Evolutionary conservation across 2,797 vertebrate genomes (phyloP).

Genomic region (Crocidura indochinensis): DNA sequence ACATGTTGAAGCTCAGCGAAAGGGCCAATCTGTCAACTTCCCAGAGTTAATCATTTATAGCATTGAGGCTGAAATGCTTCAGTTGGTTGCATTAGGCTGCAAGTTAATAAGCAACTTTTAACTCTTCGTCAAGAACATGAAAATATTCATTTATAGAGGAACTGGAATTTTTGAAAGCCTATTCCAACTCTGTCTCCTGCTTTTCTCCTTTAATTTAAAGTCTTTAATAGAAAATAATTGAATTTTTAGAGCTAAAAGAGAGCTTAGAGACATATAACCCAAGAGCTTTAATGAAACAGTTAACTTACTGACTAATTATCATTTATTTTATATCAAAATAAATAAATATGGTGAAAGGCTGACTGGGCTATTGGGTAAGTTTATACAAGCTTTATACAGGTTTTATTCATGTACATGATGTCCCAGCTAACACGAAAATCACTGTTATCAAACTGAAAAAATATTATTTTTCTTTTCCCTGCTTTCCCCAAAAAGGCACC

Average conservation of each 20-base stretch:
- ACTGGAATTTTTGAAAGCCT: neutral
- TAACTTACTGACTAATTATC: neutral
- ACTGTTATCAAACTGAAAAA: neutral
- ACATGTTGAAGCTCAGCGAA: slow-evolving; percentile 11
- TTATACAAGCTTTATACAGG: neutral
- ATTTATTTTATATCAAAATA: slow-evolving; percentile 6
- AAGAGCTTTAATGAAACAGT: neutral
- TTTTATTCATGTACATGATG: neutral
- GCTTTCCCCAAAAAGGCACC: neutral
- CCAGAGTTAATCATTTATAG: slow-evolving; percentile 2
- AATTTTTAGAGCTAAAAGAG: slow-evolving; percentile 20
- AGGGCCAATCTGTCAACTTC: neutral
- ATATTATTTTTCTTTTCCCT: neutral
- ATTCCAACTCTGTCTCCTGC: neutral
- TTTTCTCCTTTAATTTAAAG: neutral
- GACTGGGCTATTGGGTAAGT: neutral
- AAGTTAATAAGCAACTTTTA: slow-evolving; percentile 20
- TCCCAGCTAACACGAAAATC: neutral
- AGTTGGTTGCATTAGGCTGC: neutral
- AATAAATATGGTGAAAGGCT: neutral
- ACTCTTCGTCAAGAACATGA: neutral
- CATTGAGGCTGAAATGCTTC: neutral
- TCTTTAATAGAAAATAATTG: slow-evolving; percentile 14
- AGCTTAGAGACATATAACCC: slow-evolving; percentile 5
- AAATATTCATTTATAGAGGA: neutral